A percentile compares a stretch with the other conserved stretches of the same genome.
These are phyloP conservation scores for Ceraclea dissimilis DNA, from an alignment of 2,888 invertebrate genomes.

Conservation along the genomic window DNA sequence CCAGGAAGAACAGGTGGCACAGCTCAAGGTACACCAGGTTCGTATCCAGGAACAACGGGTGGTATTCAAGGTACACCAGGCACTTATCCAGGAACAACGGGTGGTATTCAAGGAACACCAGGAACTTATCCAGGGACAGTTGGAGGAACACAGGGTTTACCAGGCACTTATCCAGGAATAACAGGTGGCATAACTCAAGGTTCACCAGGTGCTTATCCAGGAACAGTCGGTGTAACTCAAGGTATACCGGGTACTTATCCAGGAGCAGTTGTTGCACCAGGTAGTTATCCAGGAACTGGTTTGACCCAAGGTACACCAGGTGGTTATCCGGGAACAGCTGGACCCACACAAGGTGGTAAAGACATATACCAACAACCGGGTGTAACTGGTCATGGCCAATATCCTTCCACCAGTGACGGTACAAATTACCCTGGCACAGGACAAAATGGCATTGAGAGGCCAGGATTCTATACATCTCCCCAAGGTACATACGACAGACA, in stretches of 20 bases:
- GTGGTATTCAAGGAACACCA: not conserved
- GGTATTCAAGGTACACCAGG: not conserved
- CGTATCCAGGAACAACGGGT: not conserved
- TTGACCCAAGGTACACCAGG: not conserved
- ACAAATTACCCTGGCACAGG: not conserved
- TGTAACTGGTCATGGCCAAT: not conserved
- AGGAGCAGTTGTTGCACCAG: not conserved
- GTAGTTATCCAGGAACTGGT: not conserved
- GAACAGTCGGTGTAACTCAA: not conserved
- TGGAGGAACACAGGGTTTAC: not conserved
- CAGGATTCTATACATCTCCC: too few species aligned
- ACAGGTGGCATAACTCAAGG: slow-evolving; percentile 13
- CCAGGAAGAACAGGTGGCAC: not conserved
- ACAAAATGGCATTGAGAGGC: too few species aligned
- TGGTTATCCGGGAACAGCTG: not conserved
- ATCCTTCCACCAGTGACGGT: not conserved
- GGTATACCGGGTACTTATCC: not conserved
- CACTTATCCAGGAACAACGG: not conserved
- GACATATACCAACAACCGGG: not conserved
- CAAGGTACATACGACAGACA: too few species aligned
- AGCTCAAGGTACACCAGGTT: not conserved
- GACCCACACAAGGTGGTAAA: not conserved
- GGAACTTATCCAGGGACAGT: not conserved
- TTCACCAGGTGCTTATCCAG: not conserved
- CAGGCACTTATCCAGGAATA: slow-evolving; percentile 4